A percentile compares a stretch with the other conserved stretches of the same genome.
phyloP scores from a whole-genome alignment of 2,113 vertebrate genomes.

The Mesembrinibis cayennensis region DNA sequence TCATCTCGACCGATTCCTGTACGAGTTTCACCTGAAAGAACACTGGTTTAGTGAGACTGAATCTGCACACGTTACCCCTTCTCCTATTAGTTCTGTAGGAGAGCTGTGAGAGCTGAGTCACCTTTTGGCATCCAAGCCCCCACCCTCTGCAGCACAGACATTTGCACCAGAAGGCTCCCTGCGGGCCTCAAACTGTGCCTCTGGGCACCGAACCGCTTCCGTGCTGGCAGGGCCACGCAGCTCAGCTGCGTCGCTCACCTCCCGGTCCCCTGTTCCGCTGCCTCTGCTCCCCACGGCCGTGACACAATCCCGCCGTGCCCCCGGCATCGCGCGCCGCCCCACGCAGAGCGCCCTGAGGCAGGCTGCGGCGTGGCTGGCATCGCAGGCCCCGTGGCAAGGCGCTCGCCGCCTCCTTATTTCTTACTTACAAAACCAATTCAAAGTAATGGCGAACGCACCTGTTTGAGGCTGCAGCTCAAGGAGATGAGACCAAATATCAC shows the following conservation, averaged over 20 bases:
- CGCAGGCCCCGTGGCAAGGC: background rate
- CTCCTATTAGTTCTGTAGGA: background rate
- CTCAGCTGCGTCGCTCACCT: background rate
- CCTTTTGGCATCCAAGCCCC: background rate
- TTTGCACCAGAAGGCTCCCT: background rate
- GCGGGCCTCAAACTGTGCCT: background rate
- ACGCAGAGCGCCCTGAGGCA: fast-evolving
- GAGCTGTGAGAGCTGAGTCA: background rate
- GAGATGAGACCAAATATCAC: conserved; percentile 87
- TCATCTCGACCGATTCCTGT: conserved; percentile 86
- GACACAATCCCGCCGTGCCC: fast-evolving
- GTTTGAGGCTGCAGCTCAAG: conserved; percentile 93
- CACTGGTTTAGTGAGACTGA: background rate
- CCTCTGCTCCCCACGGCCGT: background rate
- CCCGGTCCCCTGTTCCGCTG: background rate
- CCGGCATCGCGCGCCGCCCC: background rate
- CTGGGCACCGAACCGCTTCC: background rate
- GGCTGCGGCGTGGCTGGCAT: background rate
- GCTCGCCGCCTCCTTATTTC: fast-evolving
- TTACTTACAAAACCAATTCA: background rate
- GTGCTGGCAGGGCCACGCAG: background rate
- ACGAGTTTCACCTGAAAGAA: conserved; percentile 82
- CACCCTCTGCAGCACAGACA: background rate
- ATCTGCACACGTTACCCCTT: background rate
- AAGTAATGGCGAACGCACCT: conserved; percentile 56